These are phyloP conservation scores for Acronicta psi DNA, from an alignment of 2,888 invertebrate species.

Conservation along the genomic window DNA sequence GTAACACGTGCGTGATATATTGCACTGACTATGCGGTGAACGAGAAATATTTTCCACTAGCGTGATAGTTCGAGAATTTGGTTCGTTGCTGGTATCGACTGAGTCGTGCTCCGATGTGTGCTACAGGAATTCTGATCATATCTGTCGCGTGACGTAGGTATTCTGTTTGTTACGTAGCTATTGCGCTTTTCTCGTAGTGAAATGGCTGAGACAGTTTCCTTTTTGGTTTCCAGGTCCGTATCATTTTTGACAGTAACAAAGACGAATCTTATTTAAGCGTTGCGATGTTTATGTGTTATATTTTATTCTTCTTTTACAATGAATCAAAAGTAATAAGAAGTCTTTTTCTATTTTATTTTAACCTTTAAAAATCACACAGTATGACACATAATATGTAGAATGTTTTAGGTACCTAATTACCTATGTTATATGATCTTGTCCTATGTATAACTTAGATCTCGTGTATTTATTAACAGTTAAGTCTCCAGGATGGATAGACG, in stretches of 20 bases:
- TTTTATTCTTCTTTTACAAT: too few relatives aligned
- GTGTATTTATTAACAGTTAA: constrained; percentile 14
- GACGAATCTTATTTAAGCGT: too few relatives aligned
- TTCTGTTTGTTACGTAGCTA: neutral
- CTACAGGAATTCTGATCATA: constrained; percentile 11
- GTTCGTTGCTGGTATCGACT: constrained; percentile 4
- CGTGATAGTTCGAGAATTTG: constrained; percentile 18
- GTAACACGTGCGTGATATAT: constrained; percentile 14
- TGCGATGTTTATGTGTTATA: too few relatives aligned
- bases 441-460: constrained; percentile 7
- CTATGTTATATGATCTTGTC: neutral
- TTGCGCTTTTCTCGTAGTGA: neutral
- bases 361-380: too few relatives aligned
- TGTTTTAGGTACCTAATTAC: too few relatives aligned
- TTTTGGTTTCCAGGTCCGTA: constrained; percentile 5
- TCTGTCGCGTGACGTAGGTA: neutral
- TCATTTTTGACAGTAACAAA: too few relatives aligned
- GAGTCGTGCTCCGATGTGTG: neutral
- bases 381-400: too few relatives aligned
- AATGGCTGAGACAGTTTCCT: neutral
- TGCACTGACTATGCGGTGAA: neutral
- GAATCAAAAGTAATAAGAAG: too few relatives aligned
- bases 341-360: too few relatives aligned
- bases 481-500: neutral
- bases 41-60: constrained; percentile 13